phyloP scores from a whole-genome alignment of 2,888 invertebrate species.

The Incurvaria masculella region DNA sequence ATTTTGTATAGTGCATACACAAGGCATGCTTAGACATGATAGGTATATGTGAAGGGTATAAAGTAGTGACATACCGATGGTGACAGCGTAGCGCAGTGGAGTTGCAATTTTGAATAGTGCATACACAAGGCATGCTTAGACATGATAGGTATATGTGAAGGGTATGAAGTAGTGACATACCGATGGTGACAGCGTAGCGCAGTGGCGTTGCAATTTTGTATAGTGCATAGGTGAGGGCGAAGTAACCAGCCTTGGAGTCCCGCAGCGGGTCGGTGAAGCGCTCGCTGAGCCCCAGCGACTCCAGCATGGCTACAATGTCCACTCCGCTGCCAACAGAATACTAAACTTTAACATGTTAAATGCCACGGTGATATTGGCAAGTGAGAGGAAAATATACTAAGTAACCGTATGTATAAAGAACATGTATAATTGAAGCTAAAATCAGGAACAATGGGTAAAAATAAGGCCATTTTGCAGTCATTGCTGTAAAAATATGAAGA shows the following conservation, averaged over 20 bases:
- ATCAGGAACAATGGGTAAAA: too few species aligned
- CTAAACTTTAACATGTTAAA: conserved; percentile 8
- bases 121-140: too few species aligned
- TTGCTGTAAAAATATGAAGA: too few species aligned
- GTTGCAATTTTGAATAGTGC: conserved; percentile 92
- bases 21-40: too few species aligned
- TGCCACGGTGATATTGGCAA: background rate
- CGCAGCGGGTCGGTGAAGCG: conserved; percentile 70
- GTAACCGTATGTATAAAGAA: background rate
- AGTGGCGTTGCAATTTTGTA: conserved; percentile 92
- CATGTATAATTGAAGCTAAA: too few species aligned
- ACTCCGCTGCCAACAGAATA: conserved; percentile 73
- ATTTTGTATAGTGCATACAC: too few species aligned
- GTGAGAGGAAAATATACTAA: background rate
- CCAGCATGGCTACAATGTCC: conserved; percentile 78
- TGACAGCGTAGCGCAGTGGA: conserved; percentile 89
- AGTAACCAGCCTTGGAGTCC: conserved; percentile 80
- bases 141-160: too few species aligned
- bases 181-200: conserved; percentile 89
- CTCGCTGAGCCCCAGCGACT: conserved; percentile 76
- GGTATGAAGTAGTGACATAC: conserved; percentile 38
- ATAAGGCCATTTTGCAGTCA: too few species aligned
- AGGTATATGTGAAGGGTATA: too few species aligned
- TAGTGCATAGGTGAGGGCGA: conserved; percentile 86
- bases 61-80: conserved; percentile 63